Conservation (phyloP, 2,113 vertebrate species). For the Embiotoca jacksoni region DNA sequence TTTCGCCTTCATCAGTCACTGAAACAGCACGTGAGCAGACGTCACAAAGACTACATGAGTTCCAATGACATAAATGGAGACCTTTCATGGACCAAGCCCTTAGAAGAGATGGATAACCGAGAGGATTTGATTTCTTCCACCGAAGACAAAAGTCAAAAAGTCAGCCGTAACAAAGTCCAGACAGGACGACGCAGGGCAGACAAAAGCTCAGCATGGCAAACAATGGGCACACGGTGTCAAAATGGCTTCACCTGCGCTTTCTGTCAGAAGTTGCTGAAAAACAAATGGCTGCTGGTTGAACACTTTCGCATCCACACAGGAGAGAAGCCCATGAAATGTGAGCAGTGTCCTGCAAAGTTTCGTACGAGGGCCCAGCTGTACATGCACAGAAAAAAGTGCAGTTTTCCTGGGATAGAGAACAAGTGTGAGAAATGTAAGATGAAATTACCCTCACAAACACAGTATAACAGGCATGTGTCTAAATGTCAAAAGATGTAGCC, state of each 20-base stretch:
- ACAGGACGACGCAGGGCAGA: rapidly evolving
- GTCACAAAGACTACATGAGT: not conserved
- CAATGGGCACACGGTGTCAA: not conserved
- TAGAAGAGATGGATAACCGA: constrained; percentile 22
- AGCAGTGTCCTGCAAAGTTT: constrained; percentile 10
- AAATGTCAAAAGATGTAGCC: not conserved
- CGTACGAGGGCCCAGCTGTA: not conserved
- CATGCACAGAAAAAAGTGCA: not conserved
- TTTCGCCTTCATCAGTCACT: constrained; percentile 10
- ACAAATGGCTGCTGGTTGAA: constrained; percentile 2
- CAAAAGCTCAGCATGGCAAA: not conserved
- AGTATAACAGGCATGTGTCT: not conserved
- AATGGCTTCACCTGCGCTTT: constrained; percentile 9
- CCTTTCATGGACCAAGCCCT: constrained; percentile 45
- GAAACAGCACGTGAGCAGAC: not conserved
- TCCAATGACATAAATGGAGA: not conserved
- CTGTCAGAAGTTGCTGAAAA: constrained; percentile 27
- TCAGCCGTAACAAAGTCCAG: not conserved
- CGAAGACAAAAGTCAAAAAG: not conserved
- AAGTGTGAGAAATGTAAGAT: constrained; percentile 10
- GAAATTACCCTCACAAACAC: not conserved
- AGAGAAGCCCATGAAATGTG: constrained; percentile 37
- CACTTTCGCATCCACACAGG: constrained; percentile 57
- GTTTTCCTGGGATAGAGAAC: rapidly evolving
- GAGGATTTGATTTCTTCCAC: not conserved